phyloP scores from a whole-genome alignment of 2,888 invertebrate species.

The Perizoma flavofasciatum region DNA sequence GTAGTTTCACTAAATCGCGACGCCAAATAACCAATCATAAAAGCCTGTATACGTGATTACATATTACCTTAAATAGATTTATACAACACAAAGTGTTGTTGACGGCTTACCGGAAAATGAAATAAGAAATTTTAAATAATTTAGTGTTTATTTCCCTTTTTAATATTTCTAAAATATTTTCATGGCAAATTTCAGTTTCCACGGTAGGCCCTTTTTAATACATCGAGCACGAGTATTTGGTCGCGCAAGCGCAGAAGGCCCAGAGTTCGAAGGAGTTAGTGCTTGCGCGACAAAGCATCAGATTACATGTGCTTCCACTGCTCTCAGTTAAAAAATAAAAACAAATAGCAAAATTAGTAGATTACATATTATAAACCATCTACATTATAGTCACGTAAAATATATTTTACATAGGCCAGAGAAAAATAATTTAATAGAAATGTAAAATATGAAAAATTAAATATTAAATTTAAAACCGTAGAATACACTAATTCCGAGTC shows the following conservation, averaged over 20 bases:
- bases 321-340: too few relatives aligned
- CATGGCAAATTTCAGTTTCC: constrained; percentile 19
- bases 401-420: constrained; percentile 19
- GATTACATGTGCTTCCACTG: too few relatives aligned
- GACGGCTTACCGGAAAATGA: constrained; percentile 15
- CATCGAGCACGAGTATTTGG: constrained; percentile 3
- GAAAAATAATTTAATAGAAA: constrained; percentile 17
- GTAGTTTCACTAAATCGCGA: constrained; percentile 9
- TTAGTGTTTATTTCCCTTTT: background rate
- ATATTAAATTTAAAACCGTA: constrained; percentile 14
- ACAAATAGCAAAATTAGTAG: constrained; percentile 1
- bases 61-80: constrained; percentile 11
- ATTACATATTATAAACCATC: constrained; percentile 11
- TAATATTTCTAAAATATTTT: background rate
- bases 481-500: constrained; percentile 18
- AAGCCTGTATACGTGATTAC: constrained; percentile 17
- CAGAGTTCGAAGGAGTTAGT: background rate
- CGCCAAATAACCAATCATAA: constrained; percentile 5
- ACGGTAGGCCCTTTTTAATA: constrained; percentile 7
- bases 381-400: constrained; percentile 11
- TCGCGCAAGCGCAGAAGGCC: too few relatives aligned
- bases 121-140: constrained; percentile 2
- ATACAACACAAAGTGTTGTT: constrained; percentile 5
- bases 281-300: constrained; percentile 8
- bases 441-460: constrained; percentile 26